phyloP scores from a whole-genome alignment of 2,797 vertebrate genomes.

The Alauda arvensis region DNA sequence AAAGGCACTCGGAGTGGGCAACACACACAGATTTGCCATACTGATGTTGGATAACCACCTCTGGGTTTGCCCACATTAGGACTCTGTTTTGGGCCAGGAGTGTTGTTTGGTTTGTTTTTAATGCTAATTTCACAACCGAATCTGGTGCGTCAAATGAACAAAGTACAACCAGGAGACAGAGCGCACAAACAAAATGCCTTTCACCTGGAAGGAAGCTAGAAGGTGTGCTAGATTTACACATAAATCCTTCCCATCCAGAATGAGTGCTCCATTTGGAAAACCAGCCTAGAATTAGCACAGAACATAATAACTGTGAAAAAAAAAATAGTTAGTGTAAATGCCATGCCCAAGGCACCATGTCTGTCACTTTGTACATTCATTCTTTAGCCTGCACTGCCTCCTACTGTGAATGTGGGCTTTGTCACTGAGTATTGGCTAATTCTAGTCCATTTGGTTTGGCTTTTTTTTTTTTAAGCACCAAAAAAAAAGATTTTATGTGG shows the following conservation, averaged over 20 bases:
- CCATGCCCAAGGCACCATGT: not conserved
- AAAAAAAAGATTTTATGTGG: not conserved
- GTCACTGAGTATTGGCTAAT: rapidly evolving
- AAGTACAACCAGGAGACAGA: not conserved
- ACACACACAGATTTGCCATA: not conserved
- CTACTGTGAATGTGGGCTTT: rapidly evolving
- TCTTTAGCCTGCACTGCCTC: not conserved
- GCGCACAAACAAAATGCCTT: not conserved
- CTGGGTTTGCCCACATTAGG: not conserved
- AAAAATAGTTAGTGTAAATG: not conserved
- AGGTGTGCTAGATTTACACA: not conserved
- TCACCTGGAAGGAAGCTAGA: not conserved
- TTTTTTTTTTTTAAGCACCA: not conserved
- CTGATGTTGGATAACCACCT: not conserved
- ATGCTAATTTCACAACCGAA: not conserved
- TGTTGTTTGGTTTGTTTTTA: not conserved
- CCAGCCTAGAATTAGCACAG: not conserved
- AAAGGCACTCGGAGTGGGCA: not conserved
- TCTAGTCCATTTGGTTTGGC: too few species aligned
- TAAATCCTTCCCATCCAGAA: not conserved
- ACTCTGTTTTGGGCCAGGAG: not conserved
- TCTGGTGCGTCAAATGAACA: not conserved
- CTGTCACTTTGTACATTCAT: not conserved
- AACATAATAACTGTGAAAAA: not conserved
- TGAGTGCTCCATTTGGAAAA: not conserved